Percentiles rank a stretch among this genome's conserved stretches.
These are phyloP conservation scores for Sialis lutaria DNA, from an alignment of 2,888 invertebrate genomes.

Conservation along the genomic window DNA sequence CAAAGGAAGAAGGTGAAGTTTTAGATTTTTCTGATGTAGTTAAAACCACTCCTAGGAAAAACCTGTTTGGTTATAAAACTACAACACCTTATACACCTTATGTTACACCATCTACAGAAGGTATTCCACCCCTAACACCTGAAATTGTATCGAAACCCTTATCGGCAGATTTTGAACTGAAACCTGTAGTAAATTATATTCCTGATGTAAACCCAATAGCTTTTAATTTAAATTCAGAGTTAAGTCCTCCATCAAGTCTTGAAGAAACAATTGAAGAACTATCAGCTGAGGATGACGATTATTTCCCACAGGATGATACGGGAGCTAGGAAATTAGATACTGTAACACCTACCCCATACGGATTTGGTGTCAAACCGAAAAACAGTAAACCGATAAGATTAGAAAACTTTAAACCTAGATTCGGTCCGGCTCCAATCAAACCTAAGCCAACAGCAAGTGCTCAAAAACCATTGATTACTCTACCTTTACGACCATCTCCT, in stretches of 20 bases:
- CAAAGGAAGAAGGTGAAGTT: constrained; percentile 56
- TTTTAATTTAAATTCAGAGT: constrained; percentile 30
- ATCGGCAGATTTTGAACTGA: too few species aligned
- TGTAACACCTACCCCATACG: constrained; percentile 26
- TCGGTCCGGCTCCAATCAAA: constrained; percentile 1
- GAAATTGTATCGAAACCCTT: constrained; percentile 7
- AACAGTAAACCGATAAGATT: constrained; percentile 23
- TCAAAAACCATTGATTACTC: constrained; percentile 1
- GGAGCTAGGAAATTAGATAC: constrained; percentile 24
- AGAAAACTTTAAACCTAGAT: constrained; percentile 1
- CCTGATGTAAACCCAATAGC: constrained; percentile 20
- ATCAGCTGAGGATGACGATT: constrained; percentile 26
- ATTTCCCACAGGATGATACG: constrained; percentile 23
- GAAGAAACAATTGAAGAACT: constrained; percentile 26
- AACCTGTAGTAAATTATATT: constrained; percentile 8
- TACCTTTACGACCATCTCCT: constrained; percentile 4
- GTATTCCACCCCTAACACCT: constrained; percentile 5
- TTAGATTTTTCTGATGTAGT: constrained; percentile 58
- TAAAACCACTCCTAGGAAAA: constrained; percentile 19
- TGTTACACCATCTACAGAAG: constrained; percentile 5
- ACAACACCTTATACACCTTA: constrained; percentile 26
- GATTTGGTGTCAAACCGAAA: constrained; percentile 29
- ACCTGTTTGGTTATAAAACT: constrained; percentile 12
- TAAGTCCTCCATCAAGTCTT: constrained; percentile 17
- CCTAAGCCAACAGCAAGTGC: constrained; percentile 14